Evolutionary conservation across 2,113 vertebrate species (phyloP), one percentile per base, ranked within the genome.

Genomic region (Okapia johnstoni): DNA sequence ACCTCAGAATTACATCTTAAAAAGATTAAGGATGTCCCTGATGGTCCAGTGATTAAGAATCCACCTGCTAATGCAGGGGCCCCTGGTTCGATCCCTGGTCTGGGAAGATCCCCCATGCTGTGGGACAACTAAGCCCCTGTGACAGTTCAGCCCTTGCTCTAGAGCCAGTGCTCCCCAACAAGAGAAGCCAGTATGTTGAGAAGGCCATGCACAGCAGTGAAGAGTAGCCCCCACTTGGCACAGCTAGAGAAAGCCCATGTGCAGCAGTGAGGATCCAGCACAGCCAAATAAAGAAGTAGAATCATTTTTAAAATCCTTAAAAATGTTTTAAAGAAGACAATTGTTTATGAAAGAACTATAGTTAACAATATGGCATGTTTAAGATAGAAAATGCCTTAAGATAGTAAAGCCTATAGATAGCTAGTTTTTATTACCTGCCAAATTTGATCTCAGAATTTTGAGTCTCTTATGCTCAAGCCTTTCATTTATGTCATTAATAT

Each of bases 321-420:
- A 43, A 76, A 43, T 76, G 23, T 43, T 43, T 76, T 76, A 81
- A 93, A 90, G 76, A 61, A 89, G 43, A 19, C 25, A 14, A 5
- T 80, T 93, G 46, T 81, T 88, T 94, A 73, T 48, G 57, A 46
- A 92, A 81, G 57, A 85, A 46, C 46, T 84, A 7, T 1, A 85
- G 48, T 95, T 93, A 93, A 48, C 87, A 97, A 70, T 70, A 76
- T 92, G 81, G 7, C 89, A 43, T 76, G 23, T 95, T 96, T 86
- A 86, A 94, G 13, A 66, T 70, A 66, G 33, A 6, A 96, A 93
- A 43, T 84, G 25, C 36, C 19, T 80, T 79, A 80, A 81, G 46
- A 11, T 21, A 54, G 21, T 80, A 88, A 58, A 93, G n/a, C 61
- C 40, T 90, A 0, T 66, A 50, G 43, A 30, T 85, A 61, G 13